Conservation (phyloP, 1,140 invertebrate genomes). For the Streblospio benedicti region DNA sequence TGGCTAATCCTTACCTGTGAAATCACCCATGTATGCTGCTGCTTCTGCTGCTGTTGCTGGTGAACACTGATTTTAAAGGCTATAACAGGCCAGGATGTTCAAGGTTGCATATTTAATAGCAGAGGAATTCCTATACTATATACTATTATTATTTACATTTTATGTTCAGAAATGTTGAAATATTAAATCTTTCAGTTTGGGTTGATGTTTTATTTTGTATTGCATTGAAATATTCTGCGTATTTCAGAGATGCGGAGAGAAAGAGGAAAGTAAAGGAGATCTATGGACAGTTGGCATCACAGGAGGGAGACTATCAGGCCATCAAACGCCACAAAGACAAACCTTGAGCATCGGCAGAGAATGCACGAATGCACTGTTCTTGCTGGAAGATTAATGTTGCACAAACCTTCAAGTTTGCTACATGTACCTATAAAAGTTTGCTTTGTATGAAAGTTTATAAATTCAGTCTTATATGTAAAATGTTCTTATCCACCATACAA, state of each 20-base stretch:
- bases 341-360: too few species aligned
- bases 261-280: slow-evolving; percentile 76
- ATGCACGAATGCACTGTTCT: too few species aligned
- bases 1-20: too few species aligned
- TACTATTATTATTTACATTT: not conserved
- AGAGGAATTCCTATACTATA: not conserved
- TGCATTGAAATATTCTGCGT: slow-evolving; percentile 12
- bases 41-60: too few species aligned
- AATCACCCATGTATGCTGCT: too few species aligned
- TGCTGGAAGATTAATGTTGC: too few species aligned
- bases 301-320: slow-evolving; percentile 74
- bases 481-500: too few species aligned
- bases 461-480: too few species aligned
- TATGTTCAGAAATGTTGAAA: not conserved
- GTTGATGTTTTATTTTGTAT: not conserved
- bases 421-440: too few species aligned
- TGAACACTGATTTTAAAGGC: too few species aligned
- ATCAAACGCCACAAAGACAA: slow-evolving; percentile 54
- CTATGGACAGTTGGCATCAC: slow-evolving; percentile 64
- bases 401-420: too few species aligned
- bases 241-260: slow-evolving; percentile 54
- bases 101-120: not conserved
- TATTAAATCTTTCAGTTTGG: not conserved
- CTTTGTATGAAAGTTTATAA: too few species aligned
- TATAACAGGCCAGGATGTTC: not conserved